phyloP scores from a whole-genome alignment of 2,113 vertebrate species.

The Malurus alboscapulatus region DNA sequence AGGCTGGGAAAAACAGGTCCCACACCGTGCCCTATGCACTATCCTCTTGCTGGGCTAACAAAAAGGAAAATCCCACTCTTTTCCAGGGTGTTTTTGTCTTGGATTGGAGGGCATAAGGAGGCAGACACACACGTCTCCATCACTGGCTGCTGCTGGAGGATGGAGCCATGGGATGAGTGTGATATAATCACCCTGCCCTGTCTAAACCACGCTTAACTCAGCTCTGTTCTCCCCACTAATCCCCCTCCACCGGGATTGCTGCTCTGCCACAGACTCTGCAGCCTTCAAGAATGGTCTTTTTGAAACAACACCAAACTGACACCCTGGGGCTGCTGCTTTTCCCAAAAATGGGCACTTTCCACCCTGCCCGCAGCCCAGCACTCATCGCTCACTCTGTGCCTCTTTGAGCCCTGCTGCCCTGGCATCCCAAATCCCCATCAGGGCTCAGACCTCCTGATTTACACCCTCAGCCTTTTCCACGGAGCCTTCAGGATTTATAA shows the following conservation, averaged over 20 bases:
- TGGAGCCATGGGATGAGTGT: not conserved
- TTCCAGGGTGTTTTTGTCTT: not conserved
- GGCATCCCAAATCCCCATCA: not conserved
- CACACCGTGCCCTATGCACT: not conserved
- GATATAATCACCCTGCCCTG: not conserved
- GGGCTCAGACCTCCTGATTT: not conserved
- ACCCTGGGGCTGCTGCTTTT: not conserved
- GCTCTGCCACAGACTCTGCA: fast-evolving
- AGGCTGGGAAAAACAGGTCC: not conserved
- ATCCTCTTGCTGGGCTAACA: not conserved
- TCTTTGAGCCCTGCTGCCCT: not conserved
- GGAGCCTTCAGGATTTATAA: not conserved
- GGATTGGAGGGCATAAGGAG: not conserved
- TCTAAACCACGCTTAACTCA: not conserved
- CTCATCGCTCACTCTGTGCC: fast-evolving
- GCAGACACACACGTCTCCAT: not conserved
- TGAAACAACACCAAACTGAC: not conserved
- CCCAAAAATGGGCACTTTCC: not conserved
- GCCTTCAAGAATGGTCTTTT: not conserved
- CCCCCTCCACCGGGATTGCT: not conserved
- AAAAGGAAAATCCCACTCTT: not conserved
- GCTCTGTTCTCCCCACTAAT: not conserved
- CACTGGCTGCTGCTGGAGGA: not conserved
- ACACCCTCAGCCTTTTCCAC: not conserved
- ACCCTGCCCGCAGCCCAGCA: not conserved